Conservation (phyloP, 2,888 invertebrate species). For the Epsilonema sp. region DNA sequence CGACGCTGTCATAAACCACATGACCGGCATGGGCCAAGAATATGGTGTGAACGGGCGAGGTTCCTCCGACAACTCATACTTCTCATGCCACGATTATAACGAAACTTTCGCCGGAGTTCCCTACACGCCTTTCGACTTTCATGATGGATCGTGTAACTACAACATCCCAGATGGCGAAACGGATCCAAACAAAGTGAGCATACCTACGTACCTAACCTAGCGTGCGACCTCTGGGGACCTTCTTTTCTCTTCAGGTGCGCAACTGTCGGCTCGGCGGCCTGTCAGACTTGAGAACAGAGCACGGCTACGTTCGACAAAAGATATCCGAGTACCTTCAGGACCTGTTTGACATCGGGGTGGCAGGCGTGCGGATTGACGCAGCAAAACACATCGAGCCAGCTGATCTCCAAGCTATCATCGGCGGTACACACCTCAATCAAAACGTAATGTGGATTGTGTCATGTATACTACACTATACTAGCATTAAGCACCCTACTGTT, state of each 20-base stretch:
- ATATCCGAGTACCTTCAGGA: slow-evolving; percentile 46
- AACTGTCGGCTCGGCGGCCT: slow-evolving; percentile 51
- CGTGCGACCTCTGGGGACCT: too few species aligned
- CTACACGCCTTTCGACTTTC: slow-evolving; percentile 43
- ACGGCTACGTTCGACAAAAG: slow-evolving; percentile 44
- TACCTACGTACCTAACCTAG: too few species aligned
- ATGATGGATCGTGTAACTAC: slow-evolving; percentile 24
- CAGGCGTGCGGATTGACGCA: slow-evolving; percentile 47
- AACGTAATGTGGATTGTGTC: too few species aligned
- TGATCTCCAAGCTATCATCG: slow-evolving; percentile 48
- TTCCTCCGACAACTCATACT: slow-evolving; percentile 31
- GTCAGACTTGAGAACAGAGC: slow-evolving; percentile 51
- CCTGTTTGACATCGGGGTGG: slow-evolving; percentile 50
- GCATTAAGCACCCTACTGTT: too few species aligned
- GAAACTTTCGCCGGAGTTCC: slow-evolving; percentile 32
- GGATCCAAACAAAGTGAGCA: too few species aligned
- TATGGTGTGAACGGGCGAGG: slow-evolving; percentile 14
- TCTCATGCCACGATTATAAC: slow-evolving; percentile 21
- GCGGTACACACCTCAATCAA: slow-evolving; percentile 33
- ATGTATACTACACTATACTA: too few species aligned
- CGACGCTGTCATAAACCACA: slow-evolving; percentile 63
- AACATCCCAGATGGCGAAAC: too few species aligned
- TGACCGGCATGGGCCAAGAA: slow-evolving; percentile 39
- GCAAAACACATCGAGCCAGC: slow-evolving; percentile 43
- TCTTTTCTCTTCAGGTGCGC: slow-evolving; percentile 35